phyloP scores from a whole-genome alignment of 1,140 invertebrate species.

The Drosophila lini region DNA sequence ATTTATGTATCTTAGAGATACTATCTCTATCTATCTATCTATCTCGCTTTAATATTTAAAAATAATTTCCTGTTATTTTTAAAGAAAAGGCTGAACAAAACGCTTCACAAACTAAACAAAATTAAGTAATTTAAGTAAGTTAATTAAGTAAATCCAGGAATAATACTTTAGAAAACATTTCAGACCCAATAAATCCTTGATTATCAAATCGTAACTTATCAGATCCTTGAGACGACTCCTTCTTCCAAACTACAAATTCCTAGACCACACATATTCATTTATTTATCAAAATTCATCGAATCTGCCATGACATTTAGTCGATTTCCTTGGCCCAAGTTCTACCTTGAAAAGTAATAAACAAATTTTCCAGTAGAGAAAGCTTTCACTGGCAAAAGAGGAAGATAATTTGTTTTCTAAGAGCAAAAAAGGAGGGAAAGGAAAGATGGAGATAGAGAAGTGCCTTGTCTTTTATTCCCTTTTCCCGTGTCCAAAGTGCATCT shows the following conservation, averaged over 20 bases:
- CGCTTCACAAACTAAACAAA: no score
- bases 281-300: slow-evolving; percentile 5
- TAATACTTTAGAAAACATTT: neutral
- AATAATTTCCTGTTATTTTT: neutral
- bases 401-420: slow-evolving; percentile 28
- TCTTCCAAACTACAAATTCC: neutral
- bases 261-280: neutral
- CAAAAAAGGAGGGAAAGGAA: neutral
- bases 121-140: no score
- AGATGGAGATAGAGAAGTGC: neutral
- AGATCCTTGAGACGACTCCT: neutral
- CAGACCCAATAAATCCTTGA: neutral
- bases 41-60: neutral
- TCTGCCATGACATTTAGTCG: neutral
- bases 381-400: neutral
- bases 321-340: neutral
- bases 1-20: no score
- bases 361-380: slow-evolving; percentile 10
- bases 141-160: neutral
- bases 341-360: slow-evolving; percentile 22
- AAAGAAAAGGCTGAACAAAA: neutral
- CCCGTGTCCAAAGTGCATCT: slow-evolving; percentile 31
- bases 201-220: neutral
- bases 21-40: neutral
- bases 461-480: slow-evolving; percentile 9